phyloP scores from a whole-genome alignment of 2,113 vertebrate genomes.

The Triplophysa siluroides region DNA sequence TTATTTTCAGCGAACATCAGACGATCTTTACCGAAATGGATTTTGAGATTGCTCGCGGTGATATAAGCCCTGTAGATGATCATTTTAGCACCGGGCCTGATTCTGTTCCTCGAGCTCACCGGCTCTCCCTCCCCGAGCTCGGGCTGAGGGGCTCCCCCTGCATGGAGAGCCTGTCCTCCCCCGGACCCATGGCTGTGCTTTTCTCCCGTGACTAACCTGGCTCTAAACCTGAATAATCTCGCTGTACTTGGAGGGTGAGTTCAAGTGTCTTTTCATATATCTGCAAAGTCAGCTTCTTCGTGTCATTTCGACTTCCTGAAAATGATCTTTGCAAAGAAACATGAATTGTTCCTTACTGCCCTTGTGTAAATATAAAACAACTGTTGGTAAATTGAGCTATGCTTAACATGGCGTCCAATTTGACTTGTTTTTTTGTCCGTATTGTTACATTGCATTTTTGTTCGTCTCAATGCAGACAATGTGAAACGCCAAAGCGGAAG shows the following conservation, averaged over 20 bases:
- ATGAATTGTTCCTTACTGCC: neutral
- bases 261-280: too few relatives aligned
- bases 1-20: neutral
- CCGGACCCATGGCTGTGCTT: slow-evolving; percentile 69
- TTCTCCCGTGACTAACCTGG: slow-evolving; percentile 84
- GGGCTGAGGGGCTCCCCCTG: slow-evolving; percentile 61
- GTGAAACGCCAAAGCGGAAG: slow-evolving; percentile 81
- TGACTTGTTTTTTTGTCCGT: neutral
- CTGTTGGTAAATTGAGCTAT: neutral
- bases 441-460: too few relatives aligned
- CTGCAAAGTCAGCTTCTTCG: too few relatives aligned
- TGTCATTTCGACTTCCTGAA: slow-evolving; percentile 1
- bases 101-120: slow-evolving; percentile 59
- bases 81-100: slow-evolving; percentile 59
- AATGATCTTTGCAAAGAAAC: neutral
- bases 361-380: neutral
- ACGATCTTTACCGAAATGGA: slow-evolving; percentile 63
- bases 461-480: slow-evolving; percentile 59
- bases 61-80: slow-evolving; percentile 54
- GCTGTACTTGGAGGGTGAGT: slow-evolving; percentile 82
- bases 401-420: too few relatives aligned
- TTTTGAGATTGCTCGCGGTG: slow-evolving; percentile 23
- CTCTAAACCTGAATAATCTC: slow-evolving; percentile 81
- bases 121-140: slow-evolving; percentile 53
- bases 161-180: slow-evolving; percentile 70